Evolutionary conservation across 2,888 invertebrate species (phyloP).

Genomic region (Nasonia oneida): DNA sequence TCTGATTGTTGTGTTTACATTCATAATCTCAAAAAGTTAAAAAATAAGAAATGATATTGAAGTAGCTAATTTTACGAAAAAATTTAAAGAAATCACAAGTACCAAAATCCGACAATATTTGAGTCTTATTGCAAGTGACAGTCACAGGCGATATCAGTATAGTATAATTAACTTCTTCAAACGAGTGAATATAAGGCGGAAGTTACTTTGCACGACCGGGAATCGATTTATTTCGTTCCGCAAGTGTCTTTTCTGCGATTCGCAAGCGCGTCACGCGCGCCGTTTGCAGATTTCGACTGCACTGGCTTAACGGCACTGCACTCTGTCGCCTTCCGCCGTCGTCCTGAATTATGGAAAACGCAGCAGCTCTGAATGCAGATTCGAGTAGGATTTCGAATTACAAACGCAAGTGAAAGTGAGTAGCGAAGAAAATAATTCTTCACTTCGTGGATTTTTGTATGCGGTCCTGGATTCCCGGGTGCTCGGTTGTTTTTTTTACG

Average conservation of each 20-base stretch:
- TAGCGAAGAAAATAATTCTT: conserved; percentile 15
- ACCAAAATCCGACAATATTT: not conserved
- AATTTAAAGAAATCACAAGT: not conserved
- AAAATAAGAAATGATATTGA: too few relatives aligned
- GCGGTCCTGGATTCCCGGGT: not conserved
- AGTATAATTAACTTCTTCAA: not conserved
- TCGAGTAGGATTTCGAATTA: conserved; percentile 26
- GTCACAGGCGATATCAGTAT: not conserved
- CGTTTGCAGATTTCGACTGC: conserved; percentile 28
- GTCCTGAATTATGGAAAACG: conserved; percentile 32
- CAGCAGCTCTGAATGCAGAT: conserved; percentile 29
- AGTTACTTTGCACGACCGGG: conserved; percentile 1
- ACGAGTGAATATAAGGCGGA: not conserved
- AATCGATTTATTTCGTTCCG: conserved; percentile 20
- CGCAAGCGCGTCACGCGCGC: conserved; percentile 22
- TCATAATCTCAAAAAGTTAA: too few relatives aligned
- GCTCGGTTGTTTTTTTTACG: not conserved
- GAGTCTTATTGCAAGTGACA: not conserved
- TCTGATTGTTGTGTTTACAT: too few relatives aligned
- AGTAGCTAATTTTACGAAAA: too few relatives aligned
- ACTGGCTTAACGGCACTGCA: conserved; percentile 2
- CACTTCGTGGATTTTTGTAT: not conserved
- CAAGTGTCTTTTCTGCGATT: conserved; percentile 13
- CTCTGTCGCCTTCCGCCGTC: not conserved
- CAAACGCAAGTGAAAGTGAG: conserved; percentile 36